A percentile compares a stretch with the other conserved stretches of the same genome.
These are phyloP conservation scores for Ooceraea biroi DNA, from an alignment of 1,140 invertebrate species.

Conservation along the genomic window DNA sequence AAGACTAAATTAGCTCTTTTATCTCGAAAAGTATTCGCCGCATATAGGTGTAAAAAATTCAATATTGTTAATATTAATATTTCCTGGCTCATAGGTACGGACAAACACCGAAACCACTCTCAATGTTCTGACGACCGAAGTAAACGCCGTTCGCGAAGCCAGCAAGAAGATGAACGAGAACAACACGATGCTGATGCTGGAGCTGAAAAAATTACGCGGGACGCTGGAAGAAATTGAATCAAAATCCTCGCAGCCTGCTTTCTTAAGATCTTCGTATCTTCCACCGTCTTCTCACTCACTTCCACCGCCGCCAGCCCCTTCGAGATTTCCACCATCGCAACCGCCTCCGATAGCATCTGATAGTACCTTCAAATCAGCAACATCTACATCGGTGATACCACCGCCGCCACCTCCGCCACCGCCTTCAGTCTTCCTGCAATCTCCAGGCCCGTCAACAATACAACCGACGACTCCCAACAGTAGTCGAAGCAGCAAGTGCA, in stretches of 20 bases:
- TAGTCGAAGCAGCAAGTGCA: slow-evolving; percentile 39
- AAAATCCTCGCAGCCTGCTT: slow-evolving; percentile 32
- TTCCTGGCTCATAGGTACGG: slow-evolving; percentile 65
- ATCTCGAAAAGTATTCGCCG: not conserved
- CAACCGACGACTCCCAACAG: slow-evolving; percentile 57
- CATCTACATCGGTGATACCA: slow-evolving; percentile 7
- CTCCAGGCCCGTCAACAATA: slow-evolving; percentile 35
- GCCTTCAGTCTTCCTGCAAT: slow-evolving; percentile 62
- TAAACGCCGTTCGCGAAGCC: slow-evolving; percentile 58
- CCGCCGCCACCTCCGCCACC: slow-evolving; percentile 29
- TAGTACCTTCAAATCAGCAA: not conserved
- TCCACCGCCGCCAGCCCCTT: not conserved
- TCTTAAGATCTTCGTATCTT: not conserved
- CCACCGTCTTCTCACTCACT: not conserved
- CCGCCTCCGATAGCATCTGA: not conserved
- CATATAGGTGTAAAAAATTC: slow-evolving; percentile 3
- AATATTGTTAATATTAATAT: slow-evolving; percentile 4
- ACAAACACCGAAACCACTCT: slow-evolving; percentile 63
- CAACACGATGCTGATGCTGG: slow-evolving; percentile 64
- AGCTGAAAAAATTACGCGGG: slow-evolving; percentile 69
- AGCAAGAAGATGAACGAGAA: slow-evolving; percentile 68
- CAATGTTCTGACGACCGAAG: slow-evolving; percentile 65
- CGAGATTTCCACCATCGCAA: not conserved
- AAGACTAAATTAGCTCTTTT: not conserved
- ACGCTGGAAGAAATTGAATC: slow-evolving; percentile 57